Evolutionary conservation across 2,888 invertebrate species (phyloP).

Genomic region (Creontiades dilutus): DNA sequence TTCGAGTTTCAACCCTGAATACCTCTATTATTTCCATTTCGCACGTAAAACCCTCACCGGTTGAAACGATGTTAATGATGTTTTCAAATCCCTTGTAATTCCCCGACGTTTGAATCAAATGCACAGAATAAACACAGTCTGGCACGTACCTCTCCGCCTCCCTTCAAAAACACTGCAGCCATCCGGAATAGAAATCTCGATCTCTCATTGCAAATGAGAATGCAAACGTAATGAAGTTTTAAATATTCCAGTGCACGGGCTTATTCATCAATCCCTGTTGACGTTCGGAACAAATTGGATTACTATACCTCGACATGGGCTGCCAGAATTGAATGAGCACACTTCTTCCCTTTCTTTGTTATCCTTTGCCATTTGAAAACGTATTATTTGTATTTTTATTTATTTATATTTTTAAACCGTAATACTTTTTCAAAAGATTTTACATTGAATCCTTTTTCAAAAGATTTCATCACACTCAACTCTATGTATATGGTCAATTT

Average conservation of each 20-base stretch:
- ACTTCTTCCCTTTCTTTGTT: background rate
- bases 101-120: background rate
- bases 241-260: conserved; percentile 18
- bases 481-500: no score
- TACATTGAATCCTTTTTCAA: no score
- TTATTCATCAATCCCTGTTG: conserved; percentile 27
- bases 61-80: background rate
- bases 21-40: background rate
- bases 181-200: background rate
- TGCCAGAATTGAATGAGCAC: background rate
- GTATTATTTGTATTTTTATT: no score
- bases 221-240: conserved; percentile 4
- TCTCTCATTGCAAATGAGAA: conserved; percentile 21
- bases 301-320: background rate
- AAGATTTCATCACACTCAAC: no score
- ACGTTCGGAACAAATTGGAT: conserved; percentile 15
- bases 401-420: no score
- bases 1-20: background rate
- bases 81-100: conserved; percentile 10
- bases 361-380: no score
- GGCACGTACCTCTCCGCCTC: background rate
- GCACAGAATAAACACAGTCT: background rate
- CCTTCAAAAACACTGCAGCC: background rate
- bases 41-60: background rate
- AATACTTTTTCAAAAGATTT: no score